Base-by-base conservation (phyloP, 2,113 vertebrate genomes). In the Corythoichthys haematopterus region DNA sequence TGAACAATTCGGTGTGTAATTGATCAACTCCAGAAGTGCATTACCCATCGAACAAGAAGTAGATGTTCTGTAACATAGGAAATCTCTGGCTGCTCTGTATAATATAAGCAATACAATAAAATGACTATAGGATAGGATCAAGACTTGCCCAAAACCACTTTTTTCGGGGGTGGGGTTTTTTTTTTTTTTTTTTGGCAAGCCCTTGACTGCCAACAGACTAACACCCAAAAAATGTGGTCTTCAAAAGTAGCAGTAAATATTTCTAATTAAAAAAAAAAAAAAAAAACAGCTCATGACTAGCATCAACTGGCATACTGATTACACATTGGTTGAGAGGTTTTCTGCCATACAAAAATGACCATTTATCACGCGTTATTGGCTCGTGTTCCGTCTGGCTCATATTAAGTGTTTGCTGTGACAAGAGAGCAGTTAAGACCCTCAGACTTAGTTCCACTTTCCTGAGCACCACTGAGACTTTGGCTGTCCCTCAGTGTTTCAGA, bases 391-490 rank as follows among this genome's bases (percentile, higher is more conserved):
- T 37, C 58, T 62, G 57, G 74, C 57, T 70, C 62, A 68, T 68
- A 64, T 48, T 38, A 63, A 81, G 68, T 69, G 59, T 60, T 64
- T 75, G 48, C 68, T 66, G 65, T 16, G 62, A 80, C 62, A 50
- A 43, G 68, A 40, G 47, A 69, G 65, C 75, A 47, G 74, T 66
- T n/a, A 63, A 80, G 66, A 74, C 81, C 77, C 72, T 79, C 56
- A 43, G 71, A 81, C 76, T 85, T 69, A 85, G 81, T 78, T 82
- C 82, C 76, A 84, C 80, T 84, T 86, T 82, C 81, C 70, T 84
- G 72, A 68, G 72, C 35, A 51, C 84, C 78, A 66, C 76, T 68
- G 81, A 85, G 84, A 85, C 76, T 87, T 84, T 83, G 81, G 75
- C 85, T 79, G 71, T 83, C 84, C 84, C 82, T 81, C 65, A 28